These are phyloP conservation scores for Anthophora plumipes DNA, from an alignment of 2,888 invertebrate genomes.

Conservation along the genomic window DNA sequence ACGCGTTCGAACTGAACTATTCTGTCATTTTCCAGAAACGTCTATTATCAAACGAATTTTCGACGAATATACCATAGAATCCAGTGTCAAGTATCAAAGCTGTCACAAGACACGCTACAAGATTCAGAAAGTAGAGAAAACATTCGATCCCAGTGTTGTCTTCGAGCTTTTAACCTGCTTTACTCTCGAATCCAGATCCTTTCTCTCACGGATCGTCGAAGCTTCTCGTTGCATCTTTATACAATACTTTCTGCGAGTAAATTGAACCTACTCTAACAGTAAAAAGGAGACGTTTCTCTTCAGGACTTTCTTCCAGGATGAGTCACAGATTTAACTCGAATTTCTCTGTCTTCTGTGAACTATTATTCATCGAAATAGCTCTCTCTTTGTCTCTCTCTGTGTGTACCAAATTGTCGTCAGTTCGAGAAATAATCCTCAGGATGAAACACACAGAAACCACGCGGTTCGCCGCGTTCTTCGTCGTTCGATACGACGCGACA, in stretches of 20 bases:
- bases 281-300: not conserved
- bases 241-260: not conserved
- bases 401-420: no score
- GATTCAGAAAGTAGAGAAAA: not conserved
- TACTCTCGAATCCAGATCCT: constrained; percentile 2
- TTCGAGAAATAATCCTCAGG: not conserved
- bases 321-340: not conserved
- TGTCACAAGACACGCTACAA: no score
- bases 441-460: not conserved
- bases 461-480: not conserved
- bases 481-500: constrained; percentile 7
- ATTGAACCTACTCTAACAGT: not conserved
- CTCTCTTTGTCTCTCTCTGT: no score
- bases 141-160: not conserved
- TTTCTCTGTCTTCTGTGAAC: not conserved
- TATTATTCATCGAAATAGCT: not conserved
- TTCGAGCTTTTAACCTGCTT: not conserved
- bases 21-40: not conserved
- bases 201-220: constrained; percentile 14
- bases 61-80: not conserved
- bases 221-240: constrained; percentile 9
- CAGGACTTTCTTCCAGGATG: not conserved
- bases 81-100: not conserved
- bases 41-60: no score
- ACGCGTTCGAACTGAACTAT: not conserved